Conservation (phyloP, 1,140 invertebrate genomes). For the Lamellibrachia luymesi region DNA sequence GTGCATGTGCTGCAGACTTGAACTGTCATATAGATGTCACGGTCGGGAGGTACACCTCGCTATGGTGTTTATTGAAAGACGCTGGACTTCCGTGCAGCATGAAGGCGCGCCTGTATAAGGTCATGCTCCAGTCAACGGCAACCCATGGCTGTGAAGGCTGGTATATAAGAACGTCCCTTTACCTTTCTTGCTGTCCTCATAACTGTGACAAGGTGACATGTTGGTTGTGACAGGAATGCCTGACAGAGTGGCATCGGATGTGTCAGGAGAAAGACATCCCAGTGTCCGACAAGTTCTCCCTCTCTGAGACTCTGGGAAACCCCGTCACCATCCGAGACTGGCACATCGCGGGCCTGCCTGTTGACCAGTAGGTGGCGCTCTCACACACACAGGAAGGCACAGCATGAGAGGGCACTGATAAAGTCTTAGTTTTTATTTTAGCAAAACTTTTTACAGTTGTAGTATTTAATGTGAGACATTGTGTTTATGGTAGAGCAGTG, state of each 20-base stretch:
- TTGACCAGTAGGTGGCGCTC: constrained; percentile 46
- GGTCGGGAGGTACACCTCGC: too few species aligned
- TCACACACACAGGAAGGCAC: background rate
- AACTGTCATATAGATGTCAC: too few species aligned
- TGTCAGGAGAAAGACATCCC: constrained; percentile 51
- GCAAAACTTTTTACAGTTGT: too few species aligned
- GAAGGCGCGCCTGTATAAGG: too few species aligned
- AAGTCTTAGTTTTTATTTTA: background rate
- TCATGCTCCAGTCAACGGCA: too few species aligned
- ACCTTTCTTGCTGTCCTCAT: background rate
- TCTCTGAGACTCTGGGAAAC: constrained; percentile 52
- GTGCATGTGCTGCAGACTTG: too few species aligned
- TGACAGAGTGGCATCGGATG: constrained; percentile 51
- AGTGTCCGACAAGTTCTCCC: constrained; percentile 51
- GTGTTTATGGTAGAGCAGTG: background rate
- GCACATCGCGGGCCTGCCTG: constrained; percentile 56
- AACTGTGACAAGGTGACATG: background rate
- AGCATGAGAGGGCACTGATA: background rate
- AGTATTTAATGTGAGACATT: too few species aligned
- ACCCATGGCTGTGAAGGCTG: too few species aligned
- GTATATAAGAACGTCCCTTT: background rate
- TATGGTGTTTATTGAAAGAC: too few species aligned
- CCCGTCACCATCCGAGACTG: constrained; percentile 56
- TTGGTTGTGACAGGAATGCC: constrained; percentile 41
- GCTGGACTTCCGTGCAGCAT: too few species aligned